These are phyloP conservation scores for Grammomys dolichurus DNA, from an alignment of 2,113 vertebrate genomes.

Conservation along the genomic window DNA sequence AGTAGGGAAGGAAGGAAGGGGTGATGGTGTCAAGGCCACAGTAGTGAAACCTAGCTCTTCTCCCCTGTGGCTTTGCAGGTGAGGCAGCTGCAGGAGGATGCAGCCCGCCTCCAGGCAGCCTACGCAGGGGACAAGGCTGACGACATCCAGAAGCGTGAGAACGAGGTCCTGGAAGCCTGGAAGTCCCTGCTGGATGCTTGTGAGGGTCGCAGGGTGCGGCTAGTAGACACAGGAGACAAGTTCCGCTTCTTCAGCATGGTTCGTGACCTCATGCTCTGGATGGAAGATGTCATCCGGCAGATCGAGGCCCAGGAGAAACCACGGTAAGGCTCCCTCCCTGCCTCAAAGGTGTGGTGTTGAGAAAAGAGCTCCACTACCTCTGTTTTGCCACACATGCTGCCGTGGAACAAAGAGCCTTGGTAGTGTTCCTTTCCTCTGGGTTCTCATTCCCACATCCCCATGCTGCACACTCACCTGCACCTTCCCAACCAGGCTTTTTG, in stretches of 20 bases:
- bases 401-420: background rate
- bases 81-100: conserved; percentile 97
- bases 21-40: rapidly evolving
- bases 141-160: conserved; percentile 97
- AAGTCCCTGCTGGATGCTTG: conserved; percentile 94
- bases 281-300: conserved; percentile 97
- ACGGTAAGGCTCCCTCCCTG: conserved; percentile 86
- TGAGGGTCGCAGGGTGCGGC: conserved; percentile 91
- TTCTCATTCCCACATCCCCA: background rate
- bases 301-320: conserved; percentile 98
- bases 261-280: conserved; percentile 98
- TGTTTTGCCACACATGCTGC: background rate
- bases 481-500: background rate
- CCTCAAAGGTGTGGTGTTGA: background rate
- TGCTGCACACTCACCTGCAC: rapidly evolving
- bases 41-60: background rate
- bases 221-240: conserved; percentile 97
- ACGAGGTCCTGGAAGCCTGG: conserved; percentile 96
- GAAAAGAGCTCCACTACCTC: rapidly evolving
- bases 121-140: conserved; percentile 99
- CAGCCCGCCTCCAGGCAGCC: conserved; percentile 96
- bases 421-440: rapidly evolving
- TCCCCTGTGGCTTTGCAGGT: conserved; percentile 86
- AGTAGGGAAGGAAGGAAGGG: background rate
- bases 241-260: conserved; percentile 99